Evolutionary conservation across 2,113 vertebrate species (phyloP).

Genomic region (Cyrtonyx montezumae): DNA sequence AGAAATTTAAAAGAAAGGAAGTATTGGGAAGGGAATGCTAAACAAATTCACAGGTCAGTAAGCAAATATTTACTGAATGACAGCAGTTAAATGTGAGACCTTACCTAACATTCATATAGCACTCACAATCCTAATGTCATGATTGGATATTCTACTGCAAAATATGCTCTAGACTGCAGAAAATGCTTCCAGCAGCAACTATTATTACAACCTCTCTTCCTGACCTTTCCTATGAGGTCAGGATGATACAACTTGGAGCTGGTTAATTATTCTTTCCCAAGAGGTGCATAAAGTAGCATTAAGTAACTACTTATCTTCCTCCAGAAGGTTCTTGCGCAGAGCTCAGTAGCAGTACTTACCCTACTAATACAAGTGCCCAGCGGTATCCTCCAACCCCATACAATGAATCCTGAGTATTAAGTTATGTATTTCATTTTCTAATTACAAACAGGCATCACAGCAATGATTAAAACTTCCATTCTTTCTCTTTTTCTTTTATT

Average conservation of each 20-base stretch:
- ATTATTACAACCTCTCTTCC: not conserved
- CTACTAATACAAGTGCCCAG: not conserved
- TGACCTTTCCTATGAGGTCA: not conserved
- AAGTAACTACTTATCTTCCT: conserved; percentile 15
- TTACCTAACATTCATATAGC: not conserved
- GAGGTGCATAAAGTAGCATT: not conserved
- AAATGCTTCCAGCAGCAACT: not conserved
- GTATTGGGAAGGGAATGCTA: not conserved
- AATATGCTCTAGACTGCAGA: not conserved
- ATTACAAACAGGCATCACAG: not conserved
- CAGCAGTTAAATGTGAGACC: not conserved
- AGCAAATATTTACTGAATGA: not conserved
- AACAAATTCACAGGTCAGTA: not conserved
- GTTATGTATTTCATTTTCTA: not conserved
- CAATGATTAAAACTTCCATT: not conserved
- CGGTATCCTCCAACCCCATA: not conserved
- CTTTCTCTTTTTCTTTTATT: not conserved
- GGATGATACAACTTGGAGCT: conserved; percentile 1
- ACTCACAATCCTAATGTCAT: not conserved
- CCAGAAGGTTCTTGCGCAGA: not conserved
- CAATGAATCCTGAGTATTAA: not conserved
- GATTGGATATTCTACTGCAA: not conserved
- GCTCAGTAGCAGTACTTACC: not conserved
- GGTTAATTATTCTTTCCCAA: not conserved
- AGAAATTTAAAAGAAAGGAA: not conserved